phyloP scores from a whole-genome alignment of 2,888 invertebrate species.

The Hydropsyche betteni region DNA sequence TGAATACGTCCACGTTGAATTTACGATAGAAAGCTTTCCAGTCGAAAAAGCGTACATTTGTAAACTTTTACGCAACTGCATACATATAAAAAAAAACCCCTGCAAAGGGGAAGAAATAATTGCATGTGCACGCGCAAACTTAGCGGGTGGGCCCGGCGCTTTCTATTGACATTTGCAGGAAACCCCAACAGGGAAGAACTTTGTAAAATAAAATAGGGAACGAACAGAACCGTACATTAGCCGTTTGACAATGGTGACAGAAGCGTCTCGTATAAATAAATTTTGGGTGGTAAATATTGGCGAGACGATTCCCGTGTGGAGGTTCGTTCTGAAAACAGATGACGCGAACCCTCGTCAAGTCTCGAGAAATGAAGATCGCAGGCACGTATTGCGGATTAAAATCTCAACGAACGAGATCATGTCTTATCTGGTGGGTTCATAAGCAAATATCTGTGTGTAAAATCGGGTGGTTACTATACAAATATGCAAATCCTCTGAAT shows the following conservation, averaged over 20 bases:
- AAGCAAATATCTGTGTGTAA: too few relatives aligned
- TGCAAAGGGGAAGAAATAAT: conserved; percentile 12
- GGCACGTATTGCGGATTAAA: conserved; percentile 20
- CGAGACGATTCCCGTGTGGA: too few relatives aligned
- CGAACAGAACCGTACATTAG: not conserved
- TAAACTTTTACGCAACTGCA: too few relatives aligned
- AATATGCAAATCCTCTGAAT: too few relatives aligned
- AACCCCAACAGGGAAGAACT: not conserved
- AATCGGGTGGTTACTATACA: too few relatives aligned
- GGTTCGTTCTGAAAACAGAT: not conserved
- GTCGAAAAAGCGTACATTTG: too few relatives aligned
- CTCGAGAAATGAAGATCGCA: conserved; percentile 5
- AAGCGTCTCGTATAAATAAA: not conserved
- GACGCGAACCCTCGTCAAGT: conserved; percentile 12
- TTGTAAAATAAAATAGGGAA: conserved; percentile 1
- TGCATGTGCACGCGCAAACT: conserved; percentile 19
- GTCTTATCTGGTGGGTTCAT: too few relatives aligned
- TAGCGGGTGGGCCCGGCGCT: conserved; percentile 23
- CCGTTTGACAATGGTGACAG: conserved; percentile 19
- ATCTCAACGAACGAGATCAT: not conserved
- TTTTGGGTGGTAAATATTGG: not conserved
- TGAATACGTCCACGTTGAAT: not conserved
- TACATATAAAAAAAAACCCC: not conserved
- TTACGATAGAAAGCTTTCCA: too few relatives aligned
- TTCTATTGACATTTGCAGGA: conserved; percentile 15